Conservation (phyloP, 2,888 invertebrate species). For the Drosophila suboccidentalis region DNA sequence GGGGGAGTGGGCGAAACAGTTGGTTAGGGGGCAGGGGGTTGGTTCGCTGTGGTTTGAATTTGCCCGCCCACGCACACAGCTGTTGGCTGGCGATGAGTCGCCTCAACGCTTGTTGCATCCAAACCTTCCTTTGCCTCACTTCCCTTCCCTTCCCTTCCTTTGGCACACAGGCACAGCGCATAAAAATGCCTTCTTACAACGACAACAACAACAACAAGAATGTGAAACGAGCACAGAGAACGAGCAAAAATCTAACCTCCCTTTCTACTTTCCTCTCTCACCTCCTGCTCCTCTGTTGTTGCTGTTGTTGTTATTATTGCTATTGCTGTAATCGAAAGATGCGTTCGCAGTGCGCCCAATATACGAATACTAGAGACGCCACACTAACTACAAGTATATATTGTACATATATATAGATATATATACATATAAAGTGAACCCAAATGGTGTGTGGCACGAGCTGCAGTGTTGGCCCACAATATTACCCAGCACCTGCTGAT, state of each 20-base stretch:
- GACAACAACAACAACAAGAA: conserved; percentile 55
- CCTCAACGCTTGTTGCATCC: conserved; percentile 76
- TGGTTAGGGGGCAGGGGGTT: background rate
- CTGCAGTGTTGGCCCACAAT: conserved; percentile 59
- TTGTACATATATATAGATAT: conserved; percentile 12
- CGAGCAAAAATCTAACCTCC: conserved; percentile 9
- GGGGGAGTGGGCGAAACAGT: too few relatives aligned
- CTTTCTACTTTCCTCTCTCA: background rate
- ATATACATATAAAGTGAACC: conserved; percentile 22
- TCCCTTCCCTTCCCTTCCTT: too few relatives aligned
- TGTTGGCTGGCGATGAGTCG: conserved; percentile 38
- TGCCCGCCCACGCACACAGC: conserved; percentile 41
- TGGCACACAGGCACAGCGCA: conserved; percentile 48
- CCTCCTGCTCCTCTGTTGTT: too few relatives aligned
- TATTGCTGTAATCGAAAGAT: conserved; percentile 78
- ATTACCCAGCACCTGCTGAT: conserved; percentile 79
- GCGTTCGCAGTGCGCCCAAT: conserved; percentile 72
- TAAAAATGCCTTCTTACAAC: conserved; percentile 81
- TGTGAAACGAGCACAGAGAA: conserved; percentile 22
- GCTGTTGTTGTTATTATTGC: conserved; percentile 38
- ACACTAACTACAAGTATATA: conserved; percentile 43
- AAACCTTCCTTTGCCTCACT: conserved; percentile 26
- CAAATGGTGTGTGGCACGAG: conserved; percentile 27
- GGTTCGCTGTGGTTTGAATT: conserved; percentile 23
- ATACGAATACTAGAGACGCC: conserved; percentile 44